Conservation (phyloP, 2,797 vertebrate genomes). For the Amazonetta brasiliensis region DNA sequence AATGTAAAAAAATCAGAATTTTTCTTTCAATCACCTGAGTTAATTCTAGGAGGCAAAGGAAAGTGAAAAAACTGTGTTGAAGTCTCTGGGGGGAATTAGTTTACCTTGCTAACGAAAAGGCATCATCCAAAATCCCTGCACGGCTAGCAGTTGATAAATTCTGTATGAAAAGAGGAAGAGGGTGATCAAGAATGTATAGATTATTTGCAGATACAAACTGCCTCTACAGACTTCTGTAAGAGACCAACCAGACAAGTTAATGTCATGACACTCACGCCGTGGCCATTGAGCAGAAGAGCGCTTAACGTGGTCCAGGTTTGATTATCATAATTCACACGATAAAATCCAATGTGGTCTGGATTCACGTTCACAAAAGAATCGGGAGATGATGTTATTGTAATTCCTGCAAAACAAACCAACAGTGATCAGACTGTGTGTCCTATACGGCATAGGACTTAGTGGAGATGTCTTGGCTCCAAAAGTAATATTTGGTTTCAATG, state of each 20-base stretch:
- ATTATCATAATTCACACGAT: conserved; percentile 89
- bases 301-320: conserved; percentile 82
- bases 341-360: conserved; percentile 91
- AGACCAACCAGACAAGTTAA: background rate
- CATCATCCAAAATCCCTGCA: conserved; percentile 91
- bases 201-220: background rate
- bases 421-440: conserved; percentile 10
- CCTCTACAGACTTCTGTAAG: background rate
- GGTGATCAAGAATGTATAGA: background rate
- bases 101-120: conserved; percentile 92
- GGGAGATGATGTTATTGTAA: conserved; percentile 5
- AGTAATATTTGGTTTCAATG: conserved; percentile 30
- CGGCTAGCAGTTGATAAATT: conserved; percentile 81
- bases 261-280: conserved; percentile 77
- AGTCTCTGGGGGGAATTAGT: background rate
- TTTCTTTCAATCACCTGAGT: background rate
- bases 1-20: background rate
- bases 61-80: background rate
- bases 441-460: background rate
- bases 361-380: conserved; percentile 85
- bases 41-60: background rate
- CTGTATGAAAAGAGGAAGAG: conserved; percentile 50
- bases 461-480: conserved; percentile 12
- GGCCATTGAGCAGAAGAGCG: conserved; percentile 65
- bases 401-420: conserved; percentile 68